phyloP scores from a whole-genome alignment of 2,888 invertebrate species.

The Dione juno region DNA sequence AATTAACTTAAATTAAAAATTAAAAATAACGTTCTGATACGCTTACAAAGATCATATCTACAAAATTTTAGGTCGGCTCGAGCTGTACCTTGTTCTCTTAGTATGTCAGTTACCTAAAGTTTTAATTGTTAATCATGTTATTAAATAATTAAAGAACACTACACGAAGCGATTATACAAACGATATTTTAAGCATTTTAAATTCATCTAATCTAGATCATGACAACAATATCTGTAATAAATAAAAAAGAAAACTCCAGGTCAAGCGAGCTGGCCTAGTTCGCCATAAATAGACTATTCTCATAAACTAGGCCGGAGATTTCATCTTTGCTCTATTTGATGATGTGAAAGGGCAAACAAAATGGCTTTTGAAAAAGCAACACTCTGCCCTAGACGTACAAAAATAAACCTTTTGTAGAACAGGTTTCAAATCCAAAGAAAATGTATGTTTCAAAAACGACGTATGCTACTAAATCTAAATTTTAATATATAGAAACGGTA shows the following conservation, averaged over 20 bases:
- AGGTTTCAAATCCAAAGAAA: background rate
- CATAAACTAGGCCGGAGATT: constrained; percentile 26
- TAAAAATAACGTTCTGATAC: too few species aligned
- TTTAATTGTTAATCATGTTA: too few species aligned
- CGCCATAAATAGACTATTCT: constrained; percentile 34
- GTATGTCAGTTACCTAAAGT: too few species aligned
- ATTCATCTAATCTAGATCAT: background rate
- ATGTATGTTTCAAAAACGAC: background rate
- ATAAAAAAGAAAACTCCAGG: constrained; percentile 11
- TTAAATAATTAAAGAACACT: too few species aligned
- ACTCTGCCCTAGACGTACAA: constrained; percentile 1
- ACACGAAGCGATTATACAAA: too few species aligned
- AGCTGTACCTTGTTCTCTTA: too few species aligned
- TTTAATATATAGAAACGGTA: too few species aligned
- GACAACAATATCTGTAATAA: constrained; percentile 3
- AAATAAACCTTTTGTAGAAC: background rate
- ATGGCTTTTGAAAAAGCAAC: constrained; percentile 13
- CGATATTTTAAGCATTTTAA: background rate
- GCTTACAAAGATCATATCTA: too few species aligned
- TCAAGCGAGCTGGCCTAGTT: constrained; percentile 29
- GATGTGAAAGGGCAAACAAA: constrained; percentile 25
- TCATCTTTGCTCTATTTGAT: constrained; percentile 28
- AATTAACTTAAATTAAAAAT: too few species aligned
- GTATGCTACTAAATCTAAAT: too few species aligned
- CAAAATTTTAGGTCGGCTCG: too few species aligned